Percentiles rank a stretch among this genome's conserved stretches.
Evolutionary conservation across 2,888 invertebrate genomes (phyloP).

Genomic region (Tetheella fluctuosa): DNA sequence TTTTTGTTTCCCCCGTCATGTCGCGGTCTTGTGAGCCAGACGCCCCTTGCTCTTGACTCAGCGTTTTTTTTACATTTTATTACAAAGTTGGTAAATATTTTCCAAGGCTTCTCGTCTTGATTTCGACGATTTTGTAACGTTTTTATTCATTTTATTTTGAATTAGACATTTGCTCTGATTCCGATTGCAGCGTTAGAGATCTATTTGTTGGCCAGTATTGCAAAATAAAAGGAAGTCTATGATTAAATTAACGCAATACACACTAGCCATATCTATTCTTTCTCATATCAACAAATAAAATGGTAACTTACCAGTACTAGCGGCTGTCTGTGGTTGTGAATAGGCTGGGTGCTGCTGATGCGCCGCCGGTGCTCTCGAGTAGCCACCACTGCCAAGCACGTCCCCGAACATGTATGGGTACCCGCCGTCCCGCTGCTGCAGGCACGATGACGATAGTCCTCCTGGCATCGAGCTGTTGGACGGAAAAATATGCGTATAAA

Average conservation of each 20-base stretch:
- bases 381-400: conserved; percentile 89
- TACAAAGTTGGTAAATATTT: conserved; percentile 81
- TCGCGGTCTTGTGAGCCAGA: conserved; percentile 79
- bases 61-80: conserved; percentile 79
- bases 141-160: conserved; percentile 22
- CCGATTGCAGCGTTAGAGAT: not conserved
- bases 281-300: not conserved
- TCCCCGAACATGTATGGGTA: conserved; percentile 97
- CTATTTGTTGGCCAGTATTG: not conserved
- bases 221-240: not conserved
- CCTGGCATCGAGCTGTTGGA: conserved; percentile 93
- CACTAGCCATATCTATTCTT: too few relatives aligned
- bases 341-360: conserved; percentile 88
- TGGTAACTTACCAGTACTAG: conserved; percentile 83
- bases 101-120: conserved; percentile 62
- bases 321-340: conserved; percentile 85
- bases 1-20: conserved; percentile 73
- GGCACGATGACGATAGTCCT: conserved; percentile 91
- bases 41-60: conserved; percentile 81
- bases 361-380: conserved; percentile 88
- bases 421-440: conserved; percentile 91
- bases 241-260: too few relatives aligned
- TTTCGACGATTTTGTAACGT: conserved; percentile 63
- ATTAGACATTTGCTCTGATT: not conserved
- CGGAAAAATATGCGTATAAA: conserved; percentile 18